Evolutionary conservation across 2,113 vertebrate species (phyloP).

Genomic region (Perca schrenkii): DNA sequence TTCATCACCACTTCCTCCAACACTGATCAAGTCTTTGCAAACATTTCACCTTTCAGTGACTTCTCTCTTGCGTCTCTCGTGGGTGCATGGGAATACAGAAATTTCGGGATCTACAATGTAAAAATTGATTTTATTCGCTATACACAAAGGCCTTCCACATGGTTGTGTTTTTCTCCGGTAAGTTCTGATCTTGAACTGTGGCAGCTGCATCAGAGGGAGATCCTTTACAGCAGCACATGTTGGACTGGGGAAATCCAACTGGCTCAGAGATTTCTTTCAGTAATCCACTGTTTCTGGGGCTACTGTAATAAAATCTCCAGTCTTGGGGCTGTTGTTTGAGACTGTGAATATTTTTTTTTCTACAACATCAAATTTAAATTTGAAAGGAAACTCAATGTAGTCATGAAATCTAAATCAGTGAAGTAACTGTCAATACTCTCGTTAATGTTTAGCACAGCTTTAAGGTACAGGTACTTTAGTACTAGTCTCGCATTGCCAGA

Average conservation of each 20-base stretch:
- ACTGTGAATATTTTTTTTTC: background rate
- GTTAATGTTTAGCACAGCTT: no score
- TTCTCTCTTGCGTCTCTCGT: background rate
- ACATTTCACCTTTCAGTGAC: background rate
- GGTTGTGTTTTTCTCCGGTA: background rate
- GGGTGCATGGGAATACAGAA: background rate
- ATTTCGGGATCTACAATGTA: background rate
- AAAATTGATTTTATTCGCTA: background rate
- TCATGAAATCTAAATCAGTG: no score
- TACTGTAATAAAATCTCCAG: background rate
- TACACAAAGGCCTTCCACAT: conserved; percentile 7
- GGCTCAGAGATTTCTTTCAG: background rate
- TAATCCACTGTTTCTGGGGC: conserved; percentile 16
- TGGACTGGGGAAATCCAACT: conserved; percentile 26
- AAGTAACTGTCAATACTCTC: no score
- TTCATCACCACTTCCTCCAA: background rate
- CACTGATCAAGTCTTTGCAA: background rate
- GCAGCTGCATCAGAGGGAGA: conserved; percentile 15
- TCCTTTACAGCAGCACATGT: conserved; percentile 23
- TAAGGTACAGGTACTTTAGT: no score
- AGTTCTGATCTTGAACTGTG: conserved; percentile 1
- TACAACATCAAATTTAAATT: background rate
- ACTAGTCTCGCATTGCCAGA: no score
- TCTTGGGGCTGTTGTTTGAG: background rate
- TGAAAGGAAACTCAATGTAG: no score